Base-by-base conservation (phyloP, 2,888 invertebrate genomes). In the Drosophila fungiperda region DNA sequence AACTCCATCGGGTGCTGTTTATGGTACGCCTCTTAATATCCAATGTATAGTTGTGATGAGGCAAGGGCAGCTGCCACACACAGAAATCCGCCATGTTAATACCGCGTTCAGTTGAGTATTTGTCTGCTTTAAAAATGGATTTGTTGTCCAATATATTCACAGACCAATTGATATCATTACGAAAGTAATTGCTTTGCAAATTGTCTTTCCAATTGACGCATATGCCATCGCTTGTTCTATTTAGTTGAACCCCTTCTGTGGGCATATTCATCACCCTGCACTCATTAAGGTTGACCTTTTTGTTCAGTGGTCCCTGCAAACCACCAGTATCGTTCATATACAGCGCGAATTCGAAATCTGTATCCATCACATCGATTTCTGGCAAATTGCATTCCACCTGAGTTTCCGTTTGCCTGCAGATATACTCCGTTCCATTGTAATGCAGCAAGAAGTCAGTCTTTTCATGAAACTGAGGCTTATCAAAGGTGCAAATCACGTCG, bases 1-100 rank as follows among this genome's bases (percentile, higher is more conserved):
- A 93, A 40, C 97, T 97, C 97, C 97, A 97, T 92, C 94, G 94
- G 20, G 68, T 17, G 5, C 15, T 6, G 1, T 38, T 9, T 3
- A 23, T 32, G 26, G 96, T 94, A 59, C 95, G 95, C 45, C 97
- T 95, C 72, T 96, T 94, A 11, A 84, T n/a, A 3, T 35, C 52
- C 1, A 97, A 94, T 76, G 96, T 96, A 93, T 97, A 97, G 50
- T 94, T 75, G 42, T 80, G 82, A 59, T 78, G 72, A 0, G 89
- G 81, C 67, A 80, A 82, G 2, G 80, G 73, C n/a, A 91, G 73
- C 3, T 79, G 66, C 7, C 33, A 11, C 11, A 92, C 35, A 15
- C 80, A 78, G 7, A 93, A 60, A 0, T 36, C 58, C 12, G 73
- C 38, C 6, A 68, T 0, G 5, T 26, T 42, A 3, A 0, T 2